Base-by-base conservation (phyloP, 2,797 vertebrate genomes). In the Muraenolepis orangiensis region DNA sequence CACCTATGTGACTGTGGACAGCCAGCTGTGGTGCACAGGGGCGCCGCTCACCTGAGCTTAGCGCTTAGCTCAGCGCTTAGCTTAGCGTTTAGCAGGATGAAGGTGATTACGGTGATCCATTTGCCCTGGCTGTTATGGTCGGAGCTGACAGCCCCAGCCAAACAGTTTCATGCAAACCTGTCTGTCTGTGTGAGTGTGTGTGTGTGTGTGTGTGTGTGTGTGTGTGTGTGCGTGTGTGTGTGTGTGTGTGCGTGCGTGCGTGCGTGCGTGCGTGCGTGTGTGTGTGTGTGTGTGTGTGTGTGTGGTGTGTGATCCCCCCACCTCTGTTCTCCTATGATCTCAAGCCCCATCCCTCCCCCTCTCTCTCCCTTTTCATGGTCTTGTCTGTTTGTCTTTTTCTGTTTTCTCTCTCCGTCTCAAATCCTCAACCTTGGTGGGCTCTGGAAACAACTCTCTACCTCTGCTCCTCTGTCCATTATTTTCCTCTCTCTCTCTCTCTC, bases 361-460 rank as follows among this genome's bases (percentile, higher is more conserved):
- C n/a, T n/a, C n/a, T n/a, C n/a, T n/a, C n/a, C 73, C 38, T 14
- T 40, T 40, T 40, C 38, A 40, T 40, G 11, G 38, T 40, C 38
- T 46, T 70, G 34, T 70, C 46, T 67, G 31, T 42, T 38, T 68
- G 30, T 69, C 32, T 76, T 57, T 66, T 32, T 75, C 68, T 74
- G 70, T 61, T n/a, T 70, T 26, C 16, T 66, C 23, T 72, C 20
- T 74, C 67, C 69, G 4, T 30, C 36, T 42, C n/a, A 67, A 73
- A n/a, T 70, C 57, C 51, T 80, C 88, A 2, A 84, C 90, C 83
- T 91, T 87, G 91, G 90, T 92, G 91, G 91, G 90, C 91, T 89
- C 68, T 68, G 71, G 74, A 88, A 86, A 80, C 29, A 40, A 57
- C 67, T 79, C 72, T 61, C 79, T 70, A 67, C 40, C 32, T 69